A percentile compares a stretch with the other conserved stretches of the same genome.
Conservation (phyloP, 2,797 vertebrate species). For the Luscinia luscinia region DNA sequence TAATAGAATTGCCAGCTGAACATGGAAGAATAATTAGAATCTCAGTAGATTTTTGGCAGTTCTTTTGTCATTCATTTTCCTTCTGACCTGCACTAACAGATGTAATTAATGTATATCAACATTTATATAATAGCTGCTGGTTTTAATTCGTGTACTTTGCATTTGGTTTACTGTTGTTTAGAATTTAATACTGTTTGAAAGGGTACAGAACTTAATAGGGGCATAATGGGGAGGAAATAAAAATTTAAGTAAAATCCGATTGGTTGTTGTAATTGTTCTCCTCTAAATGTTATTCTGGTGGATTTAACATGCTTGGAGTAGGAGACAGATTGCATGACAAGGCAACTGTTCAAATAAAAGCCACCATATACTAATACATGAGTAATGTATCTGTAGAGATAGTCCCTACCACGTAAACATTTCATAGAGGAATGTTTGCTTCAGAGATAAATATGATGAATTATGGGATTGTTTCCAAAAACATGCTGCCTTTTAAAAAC, state of each 20-base stretch:
- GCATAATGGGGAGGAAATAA: not conserved
- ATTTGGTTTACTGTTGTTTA: not conserved
- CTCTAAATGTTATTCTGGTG: not conserved
- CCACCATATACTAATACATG: not conserved
- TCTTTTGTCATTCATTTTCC: not conserved
- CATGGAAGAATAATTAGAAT: not conserved
- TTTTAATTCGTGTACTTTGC: not conserved
- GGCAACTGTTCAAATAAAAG: constrained; percentile 11
- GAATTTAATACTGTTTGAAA: not conserved
- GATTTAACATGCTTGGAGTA: not conserved
- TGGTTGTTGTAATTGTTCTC: not conserved
- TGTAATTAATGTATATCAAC: not conserved
- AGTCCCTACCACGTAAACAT: not conserved
- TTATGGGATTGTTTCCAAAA: not conserved
- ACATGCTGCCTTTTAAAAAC: not conserved
- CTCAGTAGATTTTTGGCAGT: not conserved
- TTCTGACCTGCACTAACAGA: not conserved
- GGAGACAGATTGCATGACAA: not conserved
- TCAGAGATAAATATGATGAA: not conserved
- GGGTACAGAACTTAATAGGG: not conserved
- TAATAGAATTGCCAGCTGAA: not conserved
- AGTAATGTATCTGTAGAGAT: not conserved
- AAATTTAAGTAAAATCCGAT: not conserved
- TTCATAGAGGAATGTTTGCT: not conserved
- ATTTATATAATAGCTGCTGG: not conserved